Evolutionary conservation across 2,888 invertebrate species (phyloP).

Genomic region (Ceraclea dissimilis): DNA sequence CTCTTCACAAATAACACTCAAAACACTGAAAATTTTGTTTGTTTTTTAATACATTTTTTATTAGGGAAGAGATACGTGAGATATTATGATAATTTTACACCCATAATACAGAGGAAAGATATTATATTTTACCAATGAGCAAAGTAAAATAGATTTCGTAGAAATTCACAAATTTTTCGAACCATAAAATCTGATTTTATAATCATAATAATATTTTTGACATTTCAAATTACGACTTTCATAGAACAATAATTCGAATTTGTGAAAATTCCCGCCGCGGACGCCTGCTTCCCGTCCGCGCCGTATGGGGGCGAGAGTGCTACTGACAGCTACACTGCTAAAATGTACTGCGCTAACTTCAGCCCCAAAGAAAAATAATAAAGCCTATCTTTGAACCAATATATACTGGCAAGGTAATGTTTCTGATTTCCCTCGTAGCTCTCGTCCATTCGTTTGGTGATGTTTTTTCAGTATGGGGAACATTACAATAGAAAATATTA

Average conservation of each 20-base stretch:
- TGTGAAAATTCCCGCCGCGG: background rate
- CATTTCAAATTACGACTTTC: too few species aligned
- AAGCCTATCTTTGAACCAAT: background rate
- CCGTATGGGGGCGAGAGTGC: conserved; percentile 24
- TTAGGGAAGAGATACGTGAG: too few species aligned
- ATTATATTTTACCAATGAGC: too few species aligned
- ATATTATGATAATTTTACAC: too few species aligned
- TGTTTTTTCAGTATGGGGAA: background rate
- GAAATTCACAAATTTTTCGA: too few species aligned
- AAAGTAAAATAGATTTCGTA: too few species aligned
- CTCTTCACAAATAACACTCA: too few species aligned
- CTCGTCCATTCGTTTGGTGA: background rate
- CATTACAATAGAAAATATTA: background rate
- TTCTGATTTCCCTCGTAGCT: conserved; percentile 10
- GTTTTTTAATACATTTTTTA: too few species aligned
- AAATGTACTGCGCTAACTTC: conserved; percentile 17
- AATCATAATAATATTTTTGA: too few species aligned
- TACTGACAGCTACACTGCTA: conserved; percentile 20
- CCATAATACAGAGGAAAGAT: too few species aligned
- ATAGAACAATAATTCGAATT: background rate
- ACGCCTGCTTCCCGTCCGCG: conserved; percentile 9
- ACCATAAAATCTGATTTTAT: too few species aligned
- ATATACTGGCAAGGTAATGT: background rate
- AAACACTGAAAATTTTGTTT: too few species aligned
- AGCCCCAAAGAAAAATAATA: conserved; percentile 3